Base-by-base conservation (phyloP, 2,113 vertebrate species). In the Forbesichthys agassizii region DNA sequence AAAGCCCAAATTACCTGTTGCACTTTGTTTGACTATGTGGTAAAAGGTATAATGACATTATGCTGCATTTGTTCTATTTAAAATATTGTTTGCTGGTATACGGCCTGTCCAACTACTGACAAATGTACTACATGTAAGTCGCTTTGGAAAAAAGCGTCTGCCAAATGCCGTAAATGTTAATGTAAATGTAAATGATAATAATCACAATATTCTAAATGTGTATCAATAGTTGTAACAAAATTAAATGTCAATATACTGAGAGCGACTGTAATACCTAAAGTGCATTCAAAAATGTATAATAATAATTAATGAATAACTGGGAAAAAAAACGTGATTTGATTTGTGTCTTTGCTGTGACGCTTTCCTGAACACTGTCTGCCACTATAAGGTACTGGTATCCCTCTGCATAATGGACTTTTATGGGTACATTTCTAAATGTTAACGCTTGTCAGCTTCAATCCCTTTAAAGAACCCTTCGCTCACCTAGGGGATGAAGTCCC, bases 361-460 rank as follows among this genome's bases (percentile, higher is more conserved):
- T 56, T 79, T 84, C 55, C 12, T 73, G 76, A 85, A 68, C 67
- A 60, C 66, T 51, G 12, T 46, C 14, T 67, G 69, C 77, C 76
- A 82, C 75, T 75, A 27, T 27, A 71, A 82, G 48, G 75, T 66
- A 49, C 16, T 63, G 77, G 84, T 78, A 88, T 77, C 78, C 63
- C 77, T 83, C 83, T 77, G 87, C 88, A 88, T 90, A 84, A 89
- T 87, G 87, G 81, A 57, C 81, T 81, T 89, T 90, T 89, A 86
- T 88, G 87, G 85, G 79, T 92, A 91, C 91, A 90, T 92, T 92
- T 92, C 85, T 92, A 89, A 88, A 92, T 84, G 89, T 91, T 91
- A 92, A 91, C 86, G 91, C 82, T 91, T 94, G 93, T 93, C 93
- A 83, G 80, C 88, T 94, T 90, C 88, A 79, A 88, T 93, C 93